Percentiles rank a stretch among this genome's conserved stretches.
Conservation (phyloP, 2,797 vertebrate species). For the Eupleurogrammus muticus region DNA sequence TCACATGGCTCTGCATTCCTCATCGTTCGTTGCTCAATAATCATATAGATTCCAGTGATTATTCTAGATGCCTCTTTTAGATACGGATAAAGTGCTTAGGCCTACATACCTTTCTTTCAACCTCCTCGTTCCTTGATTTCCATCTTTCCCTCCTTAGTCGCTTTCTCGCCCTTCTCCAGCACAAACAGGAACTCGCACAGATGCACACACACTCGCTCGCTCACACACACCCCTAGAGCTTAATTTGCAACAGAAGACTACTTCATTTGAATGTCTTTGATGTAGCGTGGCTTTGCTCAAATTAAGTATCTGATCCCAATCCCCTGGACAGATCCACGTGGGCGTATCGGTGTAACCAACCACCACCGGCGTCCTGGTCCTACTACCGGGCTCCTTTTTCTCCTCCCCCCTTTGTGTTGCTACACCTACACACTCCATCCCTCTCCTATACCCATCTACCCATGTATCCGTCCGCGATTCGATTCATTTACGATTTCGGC, state of each 20-base stretch:
- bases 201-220: conserved; percentile 22
- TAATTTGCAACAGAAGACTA: conserved; percentile 80
- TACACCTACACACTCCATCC: conserved; percentile 37
- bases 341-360: conserved; percentile 70
- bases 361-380: conserved; percentile 35
- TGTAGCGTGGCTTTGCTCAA: conserved; percentile 78
- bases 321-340: conserved; percentile 74
- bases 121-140: conserved; percentile 56
- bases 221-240: conserved; percentile 70
- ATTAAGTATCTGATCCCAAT: conserved; percentile 81
- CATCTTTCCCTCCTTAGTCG: conserved; percentile 33
- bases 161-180: conserved; percentile 40
- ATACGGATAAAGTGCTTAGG: conserved; percentile 70
- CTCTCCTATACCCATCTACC: conserved; percentile 28
- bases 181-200: conserved; percentile 46
- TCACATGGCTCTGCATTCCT: neutral
- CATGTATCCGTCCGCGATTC: conserved; percentile 40
- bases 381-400: conserved; percentile 39
- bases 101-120: conserved; percentile 70
- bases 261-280: conserved; percentile 84
- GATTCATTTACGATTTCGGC: conserved; percentile 84
- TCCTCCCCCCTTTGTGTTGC: conserved; percentile 53
- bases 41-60: conserved; percentile 44
- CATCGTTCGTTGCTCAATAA: conserved; percentile 27
- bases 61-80: conserved; percentile 60